Evolutionary conservation across 2,797 vertebrate genomes (phyloP).

Genomic region (Alca torda): DNA sequence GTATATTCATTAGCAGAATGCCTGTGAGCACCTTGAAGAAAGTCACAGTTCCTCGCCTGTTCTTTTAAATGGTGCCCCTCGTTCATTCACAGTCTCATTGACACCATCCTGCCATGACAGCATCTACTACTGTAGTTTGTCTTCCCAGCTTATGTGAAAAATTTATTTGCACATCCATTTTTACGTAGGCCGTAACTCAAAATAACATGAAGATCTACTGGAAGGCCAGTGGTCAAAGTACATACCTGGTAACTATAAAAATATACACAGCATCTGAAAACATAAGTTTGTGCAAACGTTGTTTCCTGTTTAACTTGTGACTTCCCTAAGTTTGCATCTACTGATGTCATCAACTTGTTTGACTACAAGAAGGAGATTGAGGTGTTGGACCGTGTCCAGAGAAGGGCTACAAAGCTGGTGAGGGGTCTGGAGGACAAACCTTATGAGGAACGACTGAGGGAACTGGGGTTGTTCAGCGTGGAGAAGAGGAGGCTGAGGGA

Average conservation of each 20-base stretch:
- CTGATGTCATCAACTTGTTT: background rate
- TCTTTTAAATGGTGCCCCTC: background rate
- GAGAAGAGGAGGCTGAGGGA: too few relatives aligned
- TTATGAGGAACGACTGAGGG: too few relatives aligned
- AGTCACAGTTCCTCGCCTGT: rapidly evolving
- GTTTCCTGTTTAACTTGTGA: background rate
- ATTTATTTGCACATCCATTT: background rate
- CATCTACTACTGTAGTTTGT: background rate
- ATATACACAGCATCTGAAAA: background rate
- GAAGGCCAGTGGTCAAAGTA: background rate
- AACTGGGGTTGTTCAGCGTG: too few relatives aligned
- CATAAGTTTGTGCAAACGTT: background rate
- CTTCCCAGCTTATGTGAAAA: background rate
- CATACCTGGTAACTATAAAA: background rate
- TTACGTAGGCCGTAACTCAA: background rate
- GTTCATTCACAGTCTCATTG: background rate
- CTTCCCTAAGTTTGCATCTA: background rate
- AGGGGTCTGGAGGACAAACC: too few relatives aligned
- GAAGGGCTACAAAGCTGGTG: too few relatives aligned
- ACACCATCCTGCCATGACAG: background rate
- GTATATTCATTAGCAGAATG: background rate
- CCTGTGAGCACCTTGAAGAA: background rate
- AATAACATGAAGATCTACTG: background rate
- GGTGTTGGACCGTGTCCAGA: too few relatives aligned
- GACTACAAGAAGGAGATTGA: background rate